These are phyloP conservation scores for Drosophila leonis DNA, from an alignment of 2,888 invertebrate species.

Conservation along the genomic window DNA sequence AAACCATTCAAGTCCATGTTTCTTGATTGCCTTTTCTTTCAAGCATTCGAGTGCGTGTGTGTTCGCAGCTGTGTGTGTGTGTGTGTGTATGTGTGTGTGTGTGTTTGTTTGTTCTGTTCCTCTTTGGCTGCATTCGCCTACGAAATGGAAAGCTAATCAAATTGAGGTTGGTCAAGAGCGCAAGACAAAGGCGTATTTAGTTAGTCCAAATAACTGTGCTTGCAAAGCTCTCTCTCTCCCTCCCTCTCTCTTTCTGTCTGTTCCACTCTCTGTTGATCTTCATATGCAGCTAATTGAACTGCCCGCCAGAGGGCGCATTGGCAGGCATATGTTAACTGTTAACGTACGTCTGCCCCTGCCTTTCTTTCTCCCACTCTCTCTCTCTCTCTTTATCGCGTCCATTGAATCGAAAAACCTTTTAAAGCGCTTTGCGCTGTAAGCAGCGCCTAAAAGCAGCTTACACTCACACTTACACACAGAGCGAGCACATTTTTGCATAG, in stretches of 20 bases:
- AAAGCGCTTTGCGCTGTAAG: constrained; percentile 75
- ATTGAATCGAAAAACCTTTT: constrained; percentile 66
- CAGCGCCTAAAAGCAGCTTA: constrained; percentile 76
- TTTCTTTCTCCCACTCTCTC: background rate
- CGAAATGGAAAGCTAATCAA: constrained; percentile 64
- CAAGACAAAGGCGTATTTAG: background rate
- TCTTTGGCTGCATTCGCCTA: constrained; percentile 43
- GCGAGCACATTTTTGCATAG: constrained; percentile 50
- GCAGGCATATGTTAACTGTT: constrained; percentile 45
- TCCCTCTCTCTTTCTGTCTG: background rate
- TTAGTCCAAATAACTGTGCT: constrained; percentile 2
- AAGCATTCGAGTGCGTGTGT: constrained; percentile 19
- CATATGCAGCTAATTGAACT: constrained; percentile 51
- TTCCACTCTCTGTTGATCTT: background rate
- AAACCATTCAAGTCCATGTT: constrained; percentile 49
- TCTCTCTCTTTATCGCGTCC: background rate
- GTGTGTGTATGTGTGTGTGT: constrained; percentile 39
- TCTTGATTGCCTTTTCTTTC: constrained; percentile 42
- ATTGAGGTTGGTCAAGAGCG: constrained; percentile 67
- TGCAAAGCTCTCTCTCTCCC: background rate
- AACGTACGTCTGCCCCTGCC: background rate
- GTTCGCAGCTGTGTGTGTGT: constrained; percentile 11
- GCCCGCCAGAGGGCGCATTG: constrained; percentile 27
- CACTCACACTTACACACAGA: constrained; percentile 44
- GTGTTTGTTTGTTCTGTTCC: constrained; percentile 9